phyloP scores from a whole-genome alignment of 1,140 invertebrate species.

The Caenorhabditis remanei region DNA sequence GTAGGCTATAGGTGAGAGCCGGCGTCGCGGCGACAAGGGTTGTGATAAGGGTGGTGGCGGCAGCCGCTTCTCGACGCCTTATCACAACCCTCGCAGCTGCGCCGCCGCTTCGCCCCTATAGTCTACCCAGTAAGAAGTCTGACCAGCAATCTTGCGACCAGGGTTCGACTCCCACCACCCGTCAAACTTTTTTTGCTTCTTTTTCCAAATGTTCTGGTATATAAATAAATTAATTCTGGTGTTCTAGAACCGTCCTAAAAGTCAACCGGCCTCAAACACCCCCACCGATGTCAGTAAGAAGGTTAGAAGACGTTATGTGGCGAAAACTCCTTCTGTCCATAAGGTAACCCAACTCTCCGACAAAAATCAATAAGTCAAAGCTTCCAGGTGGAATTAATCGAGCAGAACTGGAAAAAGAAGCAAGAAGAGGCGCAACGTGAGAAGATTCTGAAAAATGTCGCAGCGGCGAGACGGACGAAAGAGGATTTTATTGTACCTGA shows the following conservation, averaged over 20 bases:
- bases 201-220: not conserved
- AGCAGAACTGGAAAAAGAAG: conserved; percentile 47
- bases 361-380: not conserved
- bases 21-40: too few species aligned
- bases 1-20: too few species aligned
- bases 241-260: not conserved
- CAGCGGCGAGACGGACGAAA: not conserved
- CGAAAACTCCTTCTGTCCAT: not conserved
- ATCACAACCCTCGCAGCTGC: too few species aligned
- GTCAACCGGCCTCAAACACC: not conserved
- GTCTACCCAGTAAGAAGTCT: too few species aligned
- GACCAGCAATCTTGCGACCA: too few species aligned
- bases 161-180: too few species aligned
- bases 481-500: conserved; percentile 11
- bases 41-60: too few species aligned
- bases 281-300: not conserved
- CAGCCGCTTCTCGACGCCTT: too few species aligned
- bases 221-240: not conserved
- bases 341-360: not conserved
- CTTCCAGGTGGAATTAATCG: conserved; percentile 6
- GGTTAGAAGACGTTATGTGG: not conserved
- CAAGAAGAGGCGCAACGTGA: not conserved
- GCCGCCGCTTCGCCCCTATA: too few species aligned
- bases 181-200: too few species aligned
- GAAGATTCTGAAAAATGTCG: not conserved